Evolutionary conservation across 2,797 vertebrate genomes (phyloP), one percentile per base, ranked within the genome.

Genomic region (Bradypodion ventrale): DNA sequence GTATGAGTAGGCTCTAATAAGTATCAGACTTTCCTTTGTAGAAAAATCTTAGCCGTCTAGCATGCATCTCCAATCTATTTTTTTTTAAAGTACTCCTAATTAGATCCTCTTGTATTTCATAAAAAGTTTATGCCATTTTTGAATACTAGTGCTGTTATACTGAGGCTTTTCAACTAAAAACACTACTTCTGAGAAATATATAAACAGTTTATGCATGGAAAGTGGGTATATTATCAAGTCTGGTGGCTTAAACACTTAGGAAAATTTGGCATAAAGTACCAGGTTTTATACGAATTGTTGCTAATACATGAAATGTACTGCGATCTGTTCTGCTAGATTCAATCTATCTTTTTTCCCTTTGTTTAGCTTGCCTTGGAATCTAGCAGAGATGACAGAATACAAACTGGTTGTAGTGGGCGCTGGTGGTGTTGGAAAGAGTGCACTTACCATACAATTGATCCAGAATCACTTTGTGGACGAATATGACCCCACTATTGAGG

Each of bases 381-480:
- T 65, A 81, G 84, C 65, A 88, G 96, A 95, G 89, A 97, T 97
- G 97, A 97, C 97, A 0, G 97, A 97, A 94, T 97, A 97, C 93
- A 97, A 97, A 92, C 93, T 97, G 93, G 97, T 97, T 87, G 97
- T 97, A 92, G 97, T 97, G 89, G 97, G 97, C 86, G 97, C 97
- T 29, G 97, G 97, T 85, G 97, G 97, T 84, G 97, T 97, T 72
- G 97, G 97, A 70, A 97, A 97, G 93, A 97, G 97, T 87, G 97
- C 97, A 9, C 93, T 97, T 87, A 97, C 97, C 62, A 97, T 97
- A 90, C 97, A 97, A 91, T 96, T 97, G 49, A 97, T 97, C 90
- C 97, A 97, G 96, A 97, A 97, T 94, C 97, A 97, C 92, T 97
- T 97, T 94, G 97, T 97, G 91, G 97, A 97, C 85, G 97, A 97